These are phyloP conservation scores for Oscheius onirici DNA, from an alignment of 2,888 invertebrate species.

Conservation along the genomic window DNA sequence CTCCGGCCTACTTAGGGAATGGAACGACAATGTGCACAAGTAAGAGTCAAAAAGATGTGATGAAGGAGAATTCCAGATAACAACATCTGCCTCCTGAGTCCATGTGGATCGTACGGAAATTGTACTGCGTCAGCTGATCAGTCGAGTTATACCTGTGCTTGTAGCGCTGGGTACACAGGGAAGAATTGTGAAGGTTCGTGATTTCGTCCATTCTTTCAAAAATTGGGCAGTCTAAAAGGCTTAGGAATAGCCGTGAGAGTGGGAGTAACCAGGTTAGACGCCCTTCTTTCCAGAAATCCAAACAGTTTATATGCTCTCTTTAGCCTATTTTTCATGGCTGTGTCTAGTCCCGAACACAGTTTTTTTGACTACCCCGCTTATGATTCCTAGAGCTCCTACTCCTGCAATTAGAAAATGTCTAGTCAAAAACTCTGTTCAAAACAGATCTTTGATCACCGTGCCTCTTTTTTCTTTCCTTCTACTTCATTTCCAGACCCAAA, in stretches of 20 bases:
- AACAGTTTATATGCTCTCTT: neutral
- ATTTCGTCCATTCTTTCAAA: neutral
- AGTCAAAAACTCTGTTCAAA: no score
- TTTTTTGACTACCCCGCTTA: no score
- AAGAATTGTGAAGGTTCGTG: neutral
- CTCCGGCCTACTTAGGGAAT: no score
- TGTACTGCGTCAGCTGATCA: slow-evolving; percentile 26
- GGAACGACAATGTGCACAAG: no score
- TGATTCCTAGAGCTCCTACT: no score
- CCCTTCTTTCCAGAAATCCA: neutral
- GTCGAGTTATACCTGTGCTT: neutral
- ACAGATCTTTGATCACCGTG: no score
- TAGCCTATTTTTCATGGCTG: neutral
- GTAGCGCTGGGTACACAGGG: neutral
- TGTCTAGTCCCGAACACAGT: no score
- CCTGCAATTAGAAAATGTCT: no score
- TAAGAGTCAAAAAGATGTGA: no score
- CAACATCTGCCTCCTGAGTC: no score
- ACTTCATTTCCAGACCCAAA: neutral
- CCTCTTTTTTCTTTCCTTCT: no score
- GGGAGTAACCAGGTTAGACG: neutral
- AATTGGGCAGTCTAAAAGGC: neutral
- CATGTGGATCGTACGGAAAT: slow-evolving; percentile 34
- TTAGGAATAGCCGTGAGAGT: neutral
- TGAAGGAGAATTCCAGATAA: no score